phyloP scores from a whole-genome alignment of 2,888 invertebrate species.

The Pandemis heparana region DNA sequence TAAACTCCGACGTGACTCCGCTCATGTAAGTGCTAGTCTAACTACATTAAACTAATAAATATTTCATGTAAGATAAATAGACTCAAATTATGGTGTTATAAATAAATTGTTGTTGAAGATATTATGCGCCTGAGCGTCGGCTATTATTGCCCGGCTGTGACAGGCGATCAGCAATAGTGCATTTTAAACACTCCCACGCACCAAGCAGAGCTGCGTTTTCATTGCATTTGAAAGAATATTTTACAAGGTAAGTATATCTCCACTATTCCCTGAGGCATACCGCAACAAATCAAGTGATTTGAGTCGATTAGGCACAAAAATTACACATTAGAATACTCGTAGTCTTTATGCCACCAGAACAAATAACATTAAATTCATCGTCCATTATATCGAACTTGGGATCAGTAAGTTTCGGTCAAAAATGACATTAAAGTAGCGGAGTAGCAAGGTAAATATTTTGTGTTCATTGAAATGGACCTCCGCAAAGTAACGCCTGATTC shows the following conservation, averaged over 20 bases:
- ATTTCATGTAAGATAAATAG: slow-evolving; percentile 39
- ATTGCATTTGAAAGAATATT: slow-evolving; percentile 37
- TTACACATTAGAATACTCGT: neutral
- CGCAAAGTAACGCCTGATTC: too few species aligned
- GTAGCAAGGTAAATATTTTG: too few species aligned
- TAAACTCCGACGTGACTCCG: neutral
- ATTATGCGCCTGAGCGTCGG: slow-evolving; percentile 23
- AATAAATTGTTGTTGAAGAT: slow-evolving; percentile 35
- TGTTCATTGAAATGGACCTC: too few species aligned
- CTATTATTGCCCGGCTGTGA: slow-evolving; percentile 27
- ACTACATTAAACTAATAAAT: slow-evolving; percentile 28
- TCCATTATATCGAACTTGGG: too few species aligned
- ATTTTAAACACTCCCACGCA: slow-evolving; percentile 19
- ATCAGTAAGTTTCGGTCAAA: too few species aligned
- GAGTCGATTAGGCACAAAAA: neutral
- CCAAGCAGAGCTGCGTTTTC: slow-evolving; percentile 1
- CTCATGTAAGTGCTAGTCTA: neutral
- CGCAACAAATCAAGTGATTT: neutral
- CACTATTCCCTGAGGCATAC: neutral
- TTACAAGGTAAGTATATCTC: neutral
- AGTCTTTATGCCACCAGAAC: neutral
- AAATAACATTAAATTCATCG: neutral
- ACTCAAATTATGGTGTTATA: slow-evolving; percentile 35
- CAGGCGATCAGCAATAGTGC: slow-evolving; percentile 27
- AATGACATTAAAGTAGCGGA: too few species aligned